Conservation (phyloP, 2,888 invertebrate species). For the Bruchidius siliquastri region DNA sequence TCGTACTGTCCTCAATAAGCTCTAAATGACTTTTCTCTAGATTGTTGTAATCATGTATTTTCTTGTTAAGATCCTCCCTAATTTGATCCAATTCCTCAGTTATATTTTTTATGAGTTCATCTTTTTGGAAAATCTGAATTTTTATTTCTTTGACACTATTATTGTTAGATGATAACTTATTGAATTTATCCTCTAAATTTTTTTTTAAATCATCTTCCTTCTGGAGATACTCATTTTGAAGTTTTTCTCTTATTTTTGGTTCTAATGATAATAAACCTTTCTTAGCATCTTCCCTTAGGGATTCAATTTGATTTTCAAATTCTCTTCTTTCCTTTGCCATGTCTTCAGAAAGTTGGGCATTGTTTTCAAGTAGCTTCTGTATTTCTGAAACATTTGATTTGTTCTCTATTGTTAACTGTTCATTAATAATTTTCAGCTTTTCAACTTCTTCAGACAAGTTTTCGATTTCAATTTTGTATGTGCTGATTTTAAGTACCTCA, state of each 20-base stretch:
- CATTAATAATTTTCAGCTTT: conserved; percentile 17
- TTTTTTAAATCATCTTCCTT: conserved; percentile 29
- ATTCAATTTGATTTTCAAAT: conserved; percentile 48
- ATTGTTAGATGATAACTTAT: conserved; percentile 28
- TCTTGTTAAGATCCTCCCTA: conserved; percentile 21
- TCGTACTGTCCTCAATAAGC: conserved; percentile 35
- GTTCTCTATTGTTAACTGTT: conserved; percentile 12
- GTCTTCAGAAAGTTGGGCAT: conserved; percentile 15
- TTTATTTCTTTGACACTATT: conserved; percentile 45
- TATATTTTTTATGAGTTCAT: conserved; percentile 43
- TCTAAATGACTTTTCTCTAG: conserved; percentile 39
- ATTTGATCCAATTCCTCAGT: conserved; percentile 23
- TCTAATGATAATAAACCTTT: conserved; percentile 37
- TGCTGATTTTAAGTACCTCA: conserved; percentile 40
- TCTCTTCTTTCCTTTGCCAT: conserved; percentile 44
- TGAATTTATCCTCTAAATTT: conserved; percentile 34
- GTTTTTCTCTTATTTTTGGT: conserved; percentile 34
- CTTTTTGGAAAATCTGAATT: conserved; percentile 49
- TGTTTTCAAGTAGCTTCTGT: conserved; percentile 2
- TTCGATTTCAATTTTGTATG: conserved; percentile 35
- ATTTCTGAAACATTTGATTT: conserved; percentile 11
- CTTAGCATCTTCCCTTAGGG: conserved; percentile 48
- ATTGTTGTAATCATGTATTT: conserved; percentile 27
- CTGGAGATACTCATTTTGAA: conserved; percentile 28
- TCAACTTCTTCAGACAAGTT: conserved; percentile 24